These are phyloP conservation scores for Conus canariensis DNA, from an alignment of 2,888 invertebrate genomes.

Conservation along the genomic window DNA sequence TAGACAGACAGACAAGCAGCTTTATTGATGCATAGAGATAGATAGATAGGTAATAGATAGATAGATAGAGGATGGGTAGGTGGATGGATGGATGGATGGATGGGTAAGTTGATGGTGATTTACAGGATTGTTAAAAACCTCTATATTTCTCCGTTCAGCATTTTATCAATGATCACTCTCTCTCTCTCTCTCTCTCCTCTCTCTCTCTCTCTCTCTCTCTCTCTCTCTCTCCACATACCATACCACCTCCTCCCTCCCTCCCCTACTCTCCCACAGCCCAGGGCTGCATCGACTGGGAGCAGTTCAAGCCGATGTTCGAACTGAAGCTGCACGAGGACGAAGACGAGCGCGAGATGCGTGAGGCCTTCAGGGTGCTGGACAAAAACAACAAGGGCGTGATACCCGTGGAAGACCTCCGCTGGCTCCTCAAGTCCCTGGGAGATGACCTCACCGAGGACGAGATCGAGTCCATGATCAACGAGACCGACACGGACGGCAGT, in stretches of 20 bases:
- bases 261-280: slow-evolving; percentile 85
- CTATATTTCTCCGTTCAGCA: no score
- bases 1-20: no score
- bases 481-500: slow-evolving; percentile 98
- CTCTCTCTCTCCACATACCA: neutral
- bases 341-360: slow-evolving; percentile 98
- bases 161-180: no score
- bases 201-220: no score
- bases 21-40: neutral
- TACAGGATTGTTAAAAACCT: no score
- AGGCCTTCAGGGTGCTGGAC: slow-evolving; percentile 99
- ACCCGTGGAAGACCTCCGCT: slow-evolving; percentile 81
- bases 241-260: neutral
- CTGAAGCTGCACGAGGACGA: slow-evolving; percentile 99
- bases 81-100: neutral
- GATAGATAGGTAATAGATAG: neutral
- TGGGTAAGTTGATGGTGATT: neutral
- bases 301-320: slow-evolving; percentile 96
- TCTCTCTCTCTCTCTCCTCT: no score
- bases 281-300: slow-evolving; percentile 96
- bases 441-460: slow-evolving; percentile 96
- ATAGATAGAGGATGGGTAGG: neutral
- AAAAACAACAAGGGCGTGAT: slow-evolving; percentile 84
- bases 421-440: slow-evolving; percentile 96
- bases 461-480: slow-evolving; percentile 97